These are phyloP conservation scores for Plebejus melissa DNA, from an alignment of 2,888 invertebrate species.

Conservation along the genomic window DNA sequence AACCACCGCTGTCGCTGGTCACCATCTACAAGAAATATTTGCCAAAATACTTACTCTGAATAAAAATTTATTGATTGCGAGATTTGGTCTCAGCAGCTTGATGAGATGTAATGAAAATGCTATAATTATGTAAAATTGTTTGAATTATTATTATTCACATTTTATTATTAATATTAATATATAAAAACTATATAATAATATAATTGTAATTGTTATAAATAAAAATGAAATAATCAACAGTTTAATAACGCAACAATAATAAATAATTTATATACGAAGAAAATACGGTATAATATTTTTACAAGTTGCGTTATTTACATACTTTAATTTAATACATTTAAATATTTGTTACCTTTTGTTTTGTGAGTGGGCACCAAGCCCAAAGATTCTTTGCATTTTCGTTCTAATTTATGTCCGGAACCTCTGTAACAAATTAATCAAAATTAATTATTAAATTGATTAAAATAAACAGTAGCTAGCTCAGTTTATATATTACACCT, in stretches of 20 bases:
- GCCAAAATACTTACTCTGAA: too few relatives aligned
- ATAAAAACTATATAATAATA: too few relatives aligned
- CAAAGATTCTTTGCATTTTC: slow-evolving; percentile 60
- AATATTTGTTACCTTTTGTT: slow-evolving; percentile 45
- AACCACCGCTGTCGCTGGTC: slow-evolving; percentile 65
- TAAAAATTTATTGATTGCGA: too few relatives aligned
- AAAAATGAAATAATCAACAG: too few relatives aligned
- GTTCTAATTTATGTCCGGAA: slow-evolving; percentile 45
- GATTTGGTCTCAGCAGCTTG: too few relatives aligned
- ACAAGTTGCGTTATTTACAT: too few relatives aligned
- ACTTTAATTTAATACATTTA: too few relatives aligned
- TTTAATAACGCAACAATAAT: neutral
- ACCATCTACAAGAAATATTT: slow-evolving; percentile 59
- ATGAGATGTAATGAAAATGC: neutral
- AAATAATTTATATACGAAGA: neutral
- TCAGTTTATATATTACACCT: too few relatives aligned
- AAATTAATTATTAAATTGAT: neutral
- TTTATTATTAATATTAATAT: too few relatives aligned
- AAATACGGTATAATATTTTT: neutral
- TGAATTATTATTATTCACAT: too few relatives aligned
- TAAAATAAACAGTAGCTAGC: neutral
- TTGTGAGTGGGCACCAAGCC: slow-evolving; percentile 59
- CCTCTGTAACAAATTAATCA: slow-evolving; percentile 33
- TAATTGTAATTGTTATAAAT: too few relatives aligned
- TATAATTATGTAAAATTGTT: neutral